phyloP scores from a whole-genome alignment of 2,113 vertebrate genomes.

The Hydropotes inermis region DNA sequence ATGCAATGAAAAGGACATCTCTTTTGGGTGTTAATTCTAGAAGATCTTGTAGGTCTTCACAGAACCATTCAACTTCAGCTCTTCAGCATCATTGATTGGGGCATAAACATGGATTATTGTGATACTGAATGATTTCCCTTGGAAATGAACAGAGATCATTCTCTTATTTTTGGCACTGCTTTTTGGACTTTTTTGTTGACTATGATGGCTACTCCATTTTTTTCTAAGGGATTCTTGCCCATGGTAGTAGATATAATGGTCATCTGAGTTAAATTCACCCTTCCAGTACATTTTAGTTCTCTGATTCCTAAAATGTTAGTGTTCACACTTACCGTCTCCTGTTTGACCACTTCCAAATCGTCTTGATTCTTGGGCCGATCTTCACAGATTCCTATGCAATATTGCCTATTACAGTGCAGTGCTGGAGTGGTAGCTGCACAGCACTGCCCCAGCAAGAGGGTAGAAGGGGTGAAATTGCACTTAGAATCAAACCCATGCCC shows the following conservation, averaged over 20 bases:
- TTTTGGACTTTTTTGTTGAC: neutral
- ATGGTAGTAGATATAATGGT: neutral
- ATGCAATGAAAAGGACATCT: neutral
- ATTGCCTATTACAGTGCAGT: neutral
- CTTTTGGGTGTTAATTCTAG: neutral
- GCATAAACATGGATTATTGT: neutral
- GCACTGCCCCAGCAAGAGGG: neutral
- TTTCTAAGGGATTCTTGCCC: neutral
- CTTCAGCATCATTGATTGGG: neutral
- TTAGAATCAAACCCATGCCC: neutral
- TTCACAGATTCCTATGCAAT: neutral
- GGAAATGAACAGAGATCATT: neutral
- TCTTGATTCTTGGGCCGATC: neutral
- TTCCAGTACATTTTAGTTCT: neutral
- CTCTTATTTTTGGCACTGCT: neutral
- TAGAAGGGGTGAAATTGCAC: neutral
- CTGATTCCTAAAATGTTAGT: neutral
- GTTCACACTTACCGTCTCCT: neutral
- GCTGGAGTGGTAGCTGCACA: neutral
- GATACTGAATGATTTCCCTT: neutral
- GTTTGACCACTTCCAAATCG: neutral
- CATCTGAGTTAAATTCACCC: neutral
- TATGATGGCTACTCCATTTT: neutral
- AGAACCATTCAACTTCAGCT: neutral
- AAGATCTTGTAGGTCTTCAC: neutral